These are phyloP conservation scores for Drosophila incognita DNA, from an alignment of 2,888 invertebrate genomes.

Conservation along the genomic window DNA sequence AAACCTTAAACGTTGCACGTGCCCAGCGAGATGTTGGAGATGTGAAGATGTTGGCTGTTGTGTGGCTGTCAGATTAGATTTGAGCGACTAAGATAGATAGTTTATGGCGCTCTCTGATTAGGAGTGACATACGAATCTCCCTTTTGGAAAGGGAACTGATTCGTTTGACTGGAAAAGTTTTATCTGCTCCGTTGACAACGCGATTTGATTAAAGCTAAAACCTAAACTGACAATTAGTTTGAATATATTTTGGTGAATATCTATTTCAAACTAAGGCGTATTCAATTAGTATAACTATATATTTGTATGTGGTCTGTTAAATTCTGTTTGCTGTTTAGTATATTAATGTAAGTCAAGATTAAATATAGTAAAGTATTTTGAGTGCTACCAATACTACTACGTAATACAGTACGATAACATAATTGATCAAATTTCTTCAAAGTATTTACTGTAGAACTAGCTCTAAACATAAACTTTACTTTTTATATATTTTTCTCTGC, in stretches of 20 bases:
- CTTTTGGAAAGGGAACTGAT: neutral
- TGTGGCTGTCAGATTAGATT: constrained; percentile 63
- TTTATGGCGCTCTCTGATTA: constrained; percentile 28
- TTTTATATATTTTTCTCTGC: neutral
- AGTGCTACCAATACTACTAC: neutral
- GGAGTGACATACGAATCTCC: constrained; percentile 9
- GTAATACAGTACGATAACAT: neutral
- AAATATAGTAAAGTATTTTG: neutral
- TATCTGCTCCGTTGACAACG: constrained; percentile 7
- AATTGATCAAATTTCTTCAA: neutral
- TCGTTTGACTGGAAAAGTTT: neutral
- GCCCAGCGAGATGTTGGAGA: constrained; percentile 9
- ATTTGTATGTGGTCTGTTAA: neutral
- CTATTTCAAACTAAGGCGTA: neutral
- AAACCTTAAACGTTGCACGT: constrained; percentile 27
- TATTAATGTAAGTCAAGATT: neutral
- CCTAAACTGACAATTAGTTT: neutral
- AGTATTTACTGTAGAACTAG: neutral
- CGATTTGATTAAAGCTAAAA: constrained; percentile 1
- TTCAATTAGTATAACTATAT: neutral
- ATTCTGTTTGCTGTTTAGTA: neutral
- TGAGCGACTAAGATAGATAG: constrained; percentile 30
- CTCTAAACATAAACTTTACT: neutral
- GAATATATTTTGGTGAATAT: neutral
- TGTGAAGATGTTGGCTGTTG: constrained; percentile 24